Conservation (phyloP, 2,113 vertebrate genomes). For the Lanius collurio region DNA sequence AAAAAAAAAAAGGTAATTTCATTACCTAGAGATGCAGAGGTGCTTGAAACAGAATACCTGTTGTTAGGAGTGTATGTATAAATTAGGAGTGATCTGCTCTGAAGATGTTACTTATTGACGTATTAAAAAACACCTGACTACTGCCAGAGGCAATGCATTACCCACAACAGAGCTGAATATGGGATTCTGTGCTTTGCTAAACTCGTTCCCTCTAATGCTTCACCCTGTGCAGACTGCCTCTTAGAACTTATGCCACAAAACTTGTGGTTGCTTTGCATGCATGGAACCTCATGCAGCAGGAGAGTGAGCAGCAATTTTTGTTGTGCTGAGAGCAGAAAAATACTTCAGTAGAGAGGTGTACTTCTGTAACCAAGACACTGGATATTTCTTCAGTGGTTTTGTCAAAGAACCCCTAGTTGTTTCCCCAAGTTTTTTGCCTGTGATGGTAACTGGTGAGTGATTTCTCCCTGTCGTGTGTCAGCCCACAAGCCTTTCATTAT, state of each 20-base stretch:
- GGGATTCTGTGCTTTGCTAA: neutral
- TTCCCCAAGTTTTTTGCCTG: neutral
- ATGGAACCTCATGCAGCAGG: neutral
- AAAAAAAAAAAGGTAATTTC: neutral
- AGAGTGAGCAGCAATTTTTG: neutral
- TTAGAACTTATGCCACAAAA: neutral
- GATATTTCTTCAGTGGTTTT: neutral
- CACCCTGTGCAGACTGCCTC: neutral
- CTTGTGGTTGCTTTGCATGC: neutral
- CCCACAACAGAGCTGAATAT: neutral
- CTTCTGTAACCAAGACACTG: neutral
- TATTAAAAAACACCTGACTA: neutral
- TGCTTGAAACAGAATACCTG: constrained; percentile 2
- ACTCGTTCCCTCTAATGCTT: neutral
- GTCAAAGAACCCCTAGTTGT: neutral
- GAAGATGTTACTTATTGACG: neutral
- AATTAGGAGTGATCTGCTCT: neutral
- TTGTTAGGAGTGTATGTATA: neutral
- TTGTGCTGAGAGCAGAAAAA: neutral
- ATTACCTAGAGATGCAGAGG: neutral
- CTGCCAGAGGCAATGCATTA: neutral
- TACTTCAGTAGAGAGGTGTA: neutral
- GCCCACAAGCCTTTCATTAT: neutral
- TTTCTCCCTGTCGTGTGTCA: neutral
- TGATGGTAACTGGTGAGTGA: too few species aligned